These are phyloP conservation scores for Proales similis DNA, from an alignment of 1,140 invertebrate species.

Conservation along the genomic window DNA sequence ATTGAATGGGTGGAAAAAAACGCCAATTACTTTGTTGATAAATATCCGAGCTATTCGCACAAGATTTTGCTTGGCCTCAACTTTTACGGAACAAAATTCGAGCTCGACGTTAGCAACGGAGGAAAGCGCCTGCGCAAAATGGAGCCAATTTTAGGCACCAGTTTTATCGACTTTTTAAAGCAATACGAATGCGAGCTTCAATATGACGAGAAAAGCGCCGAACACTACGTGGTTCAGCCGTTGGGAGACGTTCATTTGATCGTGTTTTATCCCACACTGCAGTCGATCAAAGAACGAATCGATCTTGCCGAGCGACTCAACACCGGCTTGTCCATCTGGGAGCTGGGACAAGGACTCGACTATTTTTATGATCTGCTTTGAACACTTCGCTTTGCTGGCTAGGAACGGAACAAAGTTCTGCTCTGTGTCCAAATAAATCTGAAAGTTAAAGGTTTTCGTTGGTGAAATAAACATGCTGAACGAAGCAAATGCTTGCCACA, in stretches of 20 bases:
- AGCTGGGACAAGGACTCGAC: conserved; percentile 84
- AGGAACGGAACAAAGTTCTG: too few relatives aligned
- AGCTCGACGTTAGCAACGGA: conserved; percentile 62
- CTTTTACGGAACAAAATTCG: conserved; percentile 85
- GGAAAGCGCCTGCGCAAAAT: background rate
- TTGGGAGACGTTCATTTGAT: conserved; percentile 44
- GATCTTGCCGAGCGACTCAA: conserved; percentile 70
- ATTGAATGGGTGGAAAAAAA: conserved; percentile 71
- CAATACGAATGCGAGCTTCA: conserved; percentile 50
- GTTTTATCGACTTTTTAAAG: conserved; percentile 53
- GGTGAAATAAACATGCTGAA: too few relatives aligned
- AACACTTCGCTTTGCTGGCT: too few relatives aligned
- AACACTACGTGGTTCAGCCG: background rate
- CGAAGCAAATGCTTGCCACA: too few relatives aligned
- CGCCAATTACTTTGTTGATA: conserved; percentile 62
- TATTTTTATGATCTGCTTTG: conserved; percentile 88
- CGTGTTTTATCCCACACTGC: conserved; percentile 78
- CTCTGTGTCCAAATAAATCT: too few relatives aligned
- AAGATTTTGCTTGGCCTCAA: conserved; percentile 83
- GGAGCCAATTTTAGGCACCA: conserved; percentile 39
- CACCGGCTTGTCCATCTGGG: conserved; percentile 83
- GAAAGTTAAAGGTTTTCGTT: too few relatives aligned
- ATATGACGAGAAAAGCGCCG: background rate
- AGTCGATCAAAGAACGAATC: conserved; percentile 71
- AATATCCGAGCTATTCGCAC: conserved; percentile 57